phyloP scores from a whole-genome alignment of 2,888 invertebrate species.

The Phyto melanocephala region DNA sequence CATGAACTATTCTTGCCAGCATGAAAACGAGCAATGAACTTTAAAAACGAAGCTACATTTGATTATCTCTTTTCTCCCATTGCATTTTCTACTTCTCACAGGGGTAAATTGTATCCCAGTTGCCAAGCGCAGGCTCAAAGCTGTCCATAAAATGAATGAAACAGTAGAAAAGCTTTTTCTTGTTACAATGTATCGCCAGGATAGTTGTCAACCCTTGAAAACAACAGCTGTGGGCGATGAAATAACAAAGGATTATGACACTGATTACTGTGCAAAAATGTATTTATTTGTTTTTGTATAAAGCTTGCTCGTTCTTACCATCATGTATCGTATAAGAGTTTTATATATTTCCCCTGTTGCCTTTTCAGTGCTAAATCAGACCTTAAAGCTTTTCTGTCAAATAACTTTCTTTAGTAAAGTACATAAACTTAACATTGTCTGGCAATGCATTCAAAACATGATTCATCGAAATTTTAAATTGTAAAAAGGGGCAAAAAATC shows the following conservation, averaged over 20 bases:
- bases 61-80: not conserved
- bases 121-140: not conserved
- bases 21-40: not conserved
- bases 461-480: slow-evolving; percentile 52
- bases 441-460: slow-evolving; percentile 27
- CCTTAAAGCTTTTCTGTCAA: slow-evolving; percentile 18
- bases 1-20: not conserved
- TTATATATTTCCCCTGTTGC: slow-evolving; percentile 27
- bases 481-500: slow-evolving; percentile 25
- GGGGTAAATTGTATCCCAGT: slow-evolving; percentile 37
- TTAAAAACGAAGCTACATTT: not conserved
- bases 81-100: not conserved
- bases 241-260: slow-evolving; percentile 25
- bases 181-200: not conserved
- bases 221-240: slow-evolving; percentile 45
- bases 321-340: slow-evolving; percentile 62
- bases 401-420: slow-evolving; percentile 1
- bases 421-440: not conserved
- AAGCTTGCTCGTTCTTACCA: too few relatives aligned
- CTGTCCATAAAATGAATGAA: not conserved
- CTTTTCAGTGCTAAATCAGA: not conserved
- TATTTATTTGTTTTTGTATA: too few relatives aligned
- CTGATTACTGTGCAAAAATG: slow-evolving; percentile 23
- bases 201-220: slow-evolving; percentile 37
- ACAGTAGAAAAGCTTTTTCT: slow-evolving; percentile 8